Conservation (phyloP, 2,888 invertebrate genomes). For the Anthrax anthrax region DNA sequence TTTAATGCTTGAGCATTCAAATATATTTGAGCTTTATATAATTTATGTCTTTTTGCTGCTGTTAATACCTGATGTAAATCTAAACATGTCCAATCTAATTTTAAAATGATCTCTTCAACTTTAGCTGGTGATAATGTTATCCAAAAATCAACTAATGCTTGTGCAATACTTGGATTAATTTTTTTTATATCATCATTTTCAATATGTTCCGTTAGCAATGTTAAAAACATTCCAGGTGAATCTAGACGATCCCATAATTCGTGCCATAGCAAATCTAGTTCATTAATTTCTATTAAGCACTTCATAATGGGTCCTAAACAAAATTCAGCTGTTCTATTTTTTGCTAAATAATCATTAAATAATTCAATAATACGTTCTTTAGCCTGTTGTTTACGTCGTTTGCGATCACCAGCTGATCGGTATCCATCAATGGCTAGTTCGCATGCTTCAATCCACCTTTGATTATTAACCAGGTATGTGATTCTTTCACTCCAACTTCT, state of each 20-base stretch:
- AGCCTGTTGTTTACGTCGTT: conserved; percentile 30
- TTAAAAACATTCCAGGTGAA: conserved; percentile 46
- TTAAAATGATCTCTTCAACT: conserved; percentile 55
- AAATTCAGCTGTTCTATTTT: conserved; percentile 29
- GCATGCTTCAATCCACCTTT: conserved; percentile 42
- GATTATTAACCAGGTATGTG: conserved; percentile 44
- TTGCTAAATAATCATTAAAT: conserved; percentile 34
- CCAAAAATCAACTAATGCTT: conserved; percentile 56
- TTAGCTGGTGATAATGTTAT: conserved; percentile 43
- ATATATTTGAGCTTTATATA: conserved; percentile 41
- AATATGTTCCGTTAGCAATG: conserved; percentile 56
- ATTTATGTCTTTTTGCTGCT: conserved; percentile 26
- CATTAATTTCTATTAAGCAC: conserved; percentile 30
- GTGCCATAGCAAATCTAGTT: conserved; percentile 42
- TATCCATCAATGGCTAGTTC: conserved; percentile 40
- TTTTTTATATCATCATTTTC: conserved; percentile 44
- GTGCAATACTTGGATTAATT: conserved; percentile 55
- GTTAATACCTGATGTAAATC: conserved; percentile 56
- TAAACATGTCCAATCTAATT: conserved; percentile 56
- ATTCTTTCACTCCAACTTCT: conserved; percentile 54
- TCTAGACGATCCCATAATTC: conserved; percentile 46
- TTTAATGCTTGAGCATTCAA: conserved; percentile 61
- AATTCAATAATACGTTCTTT: conserved; percentile 34
- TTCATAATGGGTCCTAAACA: conserved; percentile 31
- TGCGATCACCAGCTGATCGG: conserved; percentile 29